These are phyloP conservation scores for Maconellicoccus hirsutus DNA, from an alignment of 1,140 invertebrate species.

Conservation along the genomic window DNA sequence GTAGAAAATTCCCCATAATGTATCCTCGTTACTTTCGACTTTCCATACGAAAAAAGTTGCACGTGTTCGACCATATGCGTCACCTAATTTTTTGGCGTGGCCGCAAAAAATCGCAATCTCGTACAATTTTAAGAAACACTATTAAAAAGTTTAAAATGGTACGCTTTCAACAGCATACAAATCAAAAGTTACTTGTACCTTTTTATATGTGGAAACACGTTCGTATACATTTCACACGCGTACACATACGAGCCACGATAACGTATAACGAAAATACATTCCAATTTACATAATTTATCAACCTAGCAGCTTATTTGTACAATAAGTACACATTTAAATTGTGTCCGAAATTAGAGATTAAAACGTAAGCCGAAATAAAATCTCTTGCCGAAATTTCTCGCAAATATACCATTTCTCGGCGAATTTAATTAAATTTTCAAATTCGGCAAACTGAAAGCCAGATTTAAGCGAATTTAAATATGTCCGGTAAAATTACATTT, in stretches of 20 bases:
- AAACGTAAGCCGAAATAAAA: conserved; percentile 13
- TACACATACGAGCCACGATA: background rate
- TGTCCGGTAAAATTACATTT: background rate
- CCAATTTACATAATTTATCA: conserved; percentile 17
- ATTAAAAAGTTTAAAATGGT: background rate
- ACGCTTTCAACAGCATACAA: background rate
- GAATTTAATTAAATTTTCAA: conserved; percentile 10
- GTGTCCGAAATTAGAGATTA: conserved; percentile 19
- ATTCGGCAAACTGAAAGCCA: background rate
- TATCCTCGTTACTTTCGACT: too few species aligned
- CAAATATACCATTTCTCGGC: background rate
- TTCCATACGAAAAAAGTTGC: too few species aligned
- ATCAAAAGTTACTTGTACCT: background rate
- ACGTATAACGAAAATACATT: conserved; percentile 12
- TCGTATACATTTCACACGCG: background rate
- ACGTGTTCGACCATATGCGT: too few species aligned
- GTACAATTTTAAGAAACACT: background rate
- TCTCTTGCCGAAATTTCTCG: background rate
- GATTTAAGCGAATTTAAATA: conserved; percentile 9
- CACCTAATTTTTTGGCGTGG: too few species aligned
- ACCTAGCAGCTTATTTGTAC: conserved; percentile 7
- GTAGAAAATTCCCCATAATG: too few species aligned
- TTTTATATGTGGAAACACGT: background rate
- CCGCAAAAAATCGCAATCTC: background rate
- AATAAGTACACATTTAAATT: conserved; percentile 3